Evolutionary conservation across 2,797 vertebrate species (phyloP).

Genomic region (Eulemur mongoz): DNA sequence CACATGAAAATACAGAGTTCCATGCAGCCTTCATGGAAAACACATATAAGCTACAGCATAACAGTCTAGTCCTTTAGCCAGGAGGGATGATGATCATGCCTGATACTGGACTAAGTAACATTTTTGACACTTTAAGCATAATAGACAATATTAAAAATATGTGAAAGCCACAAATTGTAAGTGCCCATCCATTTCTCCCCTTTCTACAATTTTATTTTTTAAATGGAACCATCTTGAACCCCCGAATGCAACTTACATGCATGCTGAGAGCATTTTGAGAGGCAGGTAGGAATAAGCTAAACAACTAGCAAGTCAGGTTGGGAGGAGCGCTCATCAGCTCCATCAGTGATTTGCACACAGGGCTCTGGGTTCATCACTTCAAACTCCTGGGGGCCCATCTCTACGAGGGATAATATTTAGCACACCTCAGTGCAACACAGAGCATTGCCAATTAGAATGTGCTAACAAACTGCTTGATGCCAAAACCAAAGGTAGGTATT

Average conservation of each 20-base stretch:
- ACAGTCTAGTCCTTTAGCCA: not conserved
- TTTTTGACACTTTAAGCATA: not conserved
- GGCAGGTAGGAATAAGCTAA: not conserved
- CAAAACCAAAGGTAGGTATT: not conserved
- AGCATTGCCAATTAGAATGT: not conserved
- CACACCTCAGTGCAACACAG: no score
- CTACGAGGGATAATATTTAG: not conserved
- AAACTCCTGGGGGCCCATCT: not conserved
- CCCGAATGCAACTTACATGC: not conserved
- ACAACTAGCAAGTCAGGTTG: not conserved
- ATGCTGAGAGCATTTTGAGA: not conserved
- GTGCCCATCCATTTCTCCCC: not conserved
- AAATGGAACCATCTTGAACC: not conserved
- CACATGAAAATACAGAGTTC: not conserved
- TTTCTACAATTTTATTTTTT: not conserved
- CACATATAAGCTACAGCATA: not conserved
- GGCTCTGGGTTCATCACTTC: not conserved
- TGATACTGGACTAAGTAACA: not conserved
- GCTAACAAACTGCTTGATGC: not conserved
- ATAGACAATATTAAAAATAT: not conserved
- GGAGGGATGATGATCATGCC: not conserved
- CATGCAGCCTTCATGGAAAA: not conserved
- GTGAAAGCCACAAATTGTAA: rapidly evolving
- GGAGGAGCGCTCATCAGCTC: not conserved
- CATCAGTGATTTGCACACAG: not conserved